phyloP scores from a whole-genome alignment of 2,113 vertebrate genomes.

The Psephotus haematonotus region DNA sequence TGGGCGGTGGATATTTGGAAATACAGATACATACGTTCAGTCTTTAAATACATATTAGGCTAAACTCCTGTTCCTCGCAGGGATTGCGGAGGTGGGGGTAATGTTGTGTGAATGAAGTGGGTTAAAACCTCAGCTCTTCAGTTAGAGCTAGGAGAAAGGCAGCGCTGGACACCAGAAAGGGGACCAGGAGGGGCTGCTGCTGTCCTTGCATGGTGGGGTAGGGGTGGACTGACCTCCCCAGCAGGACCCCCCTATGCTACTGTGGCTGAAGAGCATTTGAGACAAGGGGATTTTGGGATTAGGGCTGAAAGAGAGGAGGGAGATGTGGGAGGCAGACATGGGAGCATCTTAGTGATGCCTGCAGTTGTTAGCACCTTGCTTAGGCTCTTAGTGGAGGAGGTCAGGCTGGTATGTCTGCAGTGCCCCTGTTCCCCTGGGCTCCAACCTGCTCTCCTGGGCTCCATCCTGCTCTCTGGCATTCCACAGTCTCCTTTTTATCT shows the following conservation, averaged over 20 bases:
- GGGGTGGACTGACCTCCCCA: fast-evolving
- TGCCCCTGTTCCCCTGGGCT: background rate
- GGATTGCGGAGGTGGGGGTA: background rate
- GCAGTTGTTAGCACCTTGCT: background rate
- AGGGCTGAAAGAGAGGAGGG: background rate
- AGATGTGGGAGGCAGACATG: fast-evolving
- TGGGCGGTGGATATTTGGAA: background rate
- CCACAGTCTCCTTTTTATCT: background rate
- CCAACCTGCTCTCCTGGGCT: background rate
- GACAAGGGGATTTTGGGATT: background rate
- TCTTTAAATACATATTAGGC: constrained; percentile 51
- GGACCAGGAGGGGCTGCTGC: background rate
- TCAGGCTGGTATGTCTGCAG: background rate
- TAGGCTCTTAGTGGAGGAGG: background rate
- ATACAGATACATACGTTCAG: background rate
- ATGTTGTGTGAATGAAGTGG: background rate
- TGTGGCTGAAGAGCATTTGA: background rate
- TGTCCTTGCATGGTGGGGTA: background rate
- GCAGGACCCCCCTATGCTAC: fast-evolving
- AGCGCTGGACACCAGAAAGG: background rate
- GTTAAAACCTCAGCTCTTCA: fast-evolving
- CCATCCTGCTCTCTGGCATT: background rate
- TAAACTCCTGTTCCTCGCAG: background rate
- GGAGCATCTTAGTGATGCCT: background rate
- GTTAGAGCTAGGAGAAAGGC: background rate